Evolutionary conservation across 1,140 invertebrate species (phyloP), one percentile per base, ranked within the genome.

Genomic region (Macrostomum lignano): DNA sequence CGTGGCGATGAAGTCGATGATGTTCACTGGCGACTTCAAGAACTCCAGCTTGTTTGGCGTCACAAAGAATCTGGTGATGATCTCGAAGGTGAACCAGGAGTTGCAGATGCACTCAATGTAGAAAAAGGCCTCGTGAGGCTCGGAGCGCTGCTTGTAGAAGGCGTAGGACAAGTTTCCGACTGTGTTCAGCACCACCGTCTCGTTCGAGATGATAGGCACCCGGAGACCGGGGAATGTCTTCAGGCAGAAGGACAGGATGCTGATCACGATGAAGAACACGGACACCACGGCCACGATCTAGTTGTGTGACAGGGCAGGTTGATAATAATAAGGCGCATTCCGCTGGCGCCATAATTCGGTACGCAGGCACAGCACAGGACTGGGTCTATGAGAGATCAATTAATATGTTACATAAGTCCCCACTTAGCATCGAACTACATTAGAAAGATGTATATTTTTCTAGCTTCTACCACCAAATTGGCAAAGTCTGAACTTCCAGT

Each of bases 1-100:
- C 68, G 96, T 94, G 56, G 88, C 86, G 65, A 56, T 47, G 63
- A 96, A 84, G 62, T 96, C 88, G 64, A 98, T 94, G 61, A 88
- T 75, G 67, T 98, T 98, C 78, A 96, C 91, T 61, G 94, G 79
- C 68, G 91, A 82, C 63, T 81, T 76, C 67, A 86, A 82, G 69
- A 93, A 93, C 64, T 79, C 77, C 51, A 88, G 67, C 66, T 93
- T 93, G 59, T 78, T 82, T 52, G 82, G 84, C 68, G 82, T 93
- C 49, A 82, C 79, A 53, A 86, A 69, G 66, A 96, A 94, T 62
- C 88, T 72, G 57, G 94, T 75, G 60, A 84, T 71, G 58, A 96
- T 69, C 65, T 96, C 88, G 66, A 86, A 88, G 50, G 82, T 84
- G 66, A 93, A 93, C 84, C 82, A 58, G 31, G 49, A 47, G 34